Percentiles rank a stretch among this genome's conserved stretches.
Evolutionary conservation across 2,113 vertebrate genomes (phyloP).

Genomic region (Pseudopodoces humilis): DNA sequence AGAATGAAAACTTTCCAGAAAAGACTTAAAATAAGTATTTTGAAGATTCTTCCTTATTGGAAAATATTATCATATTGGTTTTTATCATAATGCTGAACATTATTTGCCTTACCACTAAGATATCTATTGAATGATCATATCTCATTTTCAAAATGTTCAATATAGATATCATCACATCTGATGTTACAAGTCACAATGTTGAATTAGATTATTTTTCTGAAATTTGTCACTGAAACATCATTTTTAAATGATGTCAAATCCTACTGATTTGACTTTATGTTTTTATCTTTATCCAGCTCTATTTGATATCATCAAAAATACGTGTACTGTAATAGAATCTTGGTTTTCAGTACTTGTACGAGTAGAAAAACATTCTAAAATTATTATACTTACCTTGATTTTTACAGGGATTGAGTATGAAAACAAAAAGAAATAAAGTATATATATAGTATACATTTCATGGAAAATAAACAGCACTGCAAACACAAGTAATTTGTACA

Average conservation of each 20-base stretch:
- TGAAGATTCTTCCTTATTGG: background rate
- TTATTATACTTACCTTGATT: background rate
- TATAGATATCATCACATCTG: background rate
- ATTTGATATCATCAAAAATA: background rate
- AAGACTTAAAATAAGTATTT: background rate
- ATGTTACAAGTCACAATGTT: background rate
- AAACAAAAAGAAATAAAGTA: background rate
- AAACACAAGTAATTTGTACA: background rate
- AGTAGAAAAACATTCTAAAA: background rate
- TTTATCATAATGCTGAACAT: background rate
- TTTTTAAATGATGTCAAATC: background rate
- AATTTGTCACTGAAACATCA: background rate
- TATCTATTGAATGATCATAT: background rate
- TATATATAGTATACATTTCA: background rate
- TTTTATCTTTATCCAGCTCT: background rate
- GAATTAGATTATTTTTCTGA: background rate
- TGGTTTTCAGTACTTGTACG: background rate
- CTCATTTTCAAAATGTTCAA: background rate
- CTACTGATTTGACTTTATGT: background rate
- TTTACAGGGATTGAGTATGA: background rate
- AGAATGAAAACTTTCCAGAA: background rate
- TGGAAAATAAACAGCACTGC: background rate
- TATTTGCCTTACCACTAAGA: background rate
- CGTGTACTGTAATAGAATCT: background rate
- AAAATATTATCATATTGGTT: background rate